phyloP scores from a whole-genome alignment of 2,888 invertebrate species.

The Athalia circularis region DNA sequence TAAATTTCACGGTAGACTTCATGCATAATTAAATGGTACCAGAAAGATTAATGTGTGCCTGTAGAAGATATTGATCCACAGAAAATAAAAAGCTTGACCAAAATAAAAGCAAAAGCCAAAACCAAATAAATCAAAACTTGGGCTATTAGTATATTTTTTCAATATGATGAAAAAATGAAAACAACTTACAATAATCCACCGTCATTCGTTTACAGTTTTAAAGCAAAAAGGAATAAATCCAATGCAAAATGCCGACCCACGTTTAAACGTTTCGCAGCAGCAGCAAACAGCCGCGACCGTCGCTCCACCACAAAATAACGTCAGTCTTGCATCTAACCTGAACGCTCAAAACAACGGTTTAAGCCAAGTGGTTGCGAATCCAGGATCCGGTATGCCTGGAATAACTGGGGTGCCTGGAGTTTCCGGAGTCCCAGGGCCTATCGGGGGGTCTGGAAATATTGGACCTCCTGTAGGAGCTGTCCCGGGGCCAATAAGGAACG shows the following conservation, averaged over 20 bases:
- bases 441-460: conserved; percentile 61
- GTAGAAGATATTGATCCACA: conserved; percentile 36
- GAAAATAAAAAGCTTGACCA: conserved; percentile 56
- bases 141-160: conserved; percentile 63
- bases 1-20: conserved; percentile 57
- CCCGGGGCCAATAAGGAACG: conserved; percentile 59
- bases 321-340: conserved; percentile 77
- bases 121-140: conserved; percentile 60
- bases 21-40: conserved; percentile 53
- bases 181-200: conserved; percentile 69
- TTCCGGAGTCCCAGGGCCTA: conserved; percentile 60
- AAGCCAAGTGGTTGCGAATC: conserved; percentile 65
- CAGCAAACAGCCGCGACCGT: conserved; percentile 67
- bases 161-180: conserved; percentile 59
- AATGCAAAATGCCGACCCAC: conserved; percentile 74
- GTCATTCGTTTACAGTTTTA: conserved; percentile 81
- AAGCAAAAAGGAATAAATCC: conserved; percentile 81
- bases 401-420: conserved; percentile 41
- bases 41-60: conserved; percentile 29
- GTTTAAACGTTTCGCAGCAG: conserved; percentile 73
- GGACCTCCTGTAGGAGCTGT: conserved; percentile 62
- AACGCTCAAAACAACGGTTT: conserved; percentile 74
- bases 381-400: conserved; percentile 37
- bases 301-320: conserved; percentile 76
- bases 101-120: conserved; percentile 56